Evolutionary conservation across 30 jellyfish, hydroid and myxozoan species (phyloP).

Genomic region (Aurelia aurita complex sp. Pacific): DNA sequence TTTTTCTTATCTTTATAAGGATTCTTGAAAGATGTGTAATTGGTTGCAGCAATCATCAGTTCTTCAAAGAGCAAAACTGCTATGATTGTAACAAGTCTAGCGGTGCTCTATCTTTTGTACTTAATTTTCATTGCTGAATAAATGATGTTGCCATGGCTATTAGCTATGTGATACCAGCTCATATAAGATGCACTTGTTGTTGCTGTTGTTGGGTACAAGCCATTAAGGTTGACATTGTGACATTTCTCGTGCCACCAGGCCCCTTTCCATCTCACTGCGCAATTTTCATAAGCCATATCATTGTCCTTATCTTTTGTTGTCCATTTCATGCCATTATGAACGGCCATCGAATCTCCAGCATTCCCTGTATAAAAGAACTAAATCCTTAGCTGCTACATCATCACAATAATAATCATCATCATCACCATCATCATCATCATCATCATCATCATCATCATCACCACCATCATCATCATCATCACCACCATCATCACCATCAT

Average conservation of each 20-base stretch:
- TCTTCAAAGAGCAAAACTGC: too few relatives aligned
- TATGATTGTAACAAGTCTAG: too few relatives aligned
- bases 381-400: too few relatives aligned
- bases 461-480: too few relatives aligned
- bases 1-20: too few relatives aligned
- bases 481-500: too few relatives aligned
- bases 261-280: slow-evolving; percentile 44
- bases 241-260: slow-evolving; percentile 70
- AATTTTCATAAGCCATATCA: slow-evolving; percentile 7
- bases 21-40: too few relatives aligned
- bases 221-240: slow-evolving; percentile 42
- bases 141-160: slow-evolving; percentile 9
- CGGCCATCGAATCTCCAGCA: slow-evolving; percentile 45
- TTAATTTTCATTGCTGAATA: slow-evolving; percentile 37
- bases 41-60: too few relatives aligned
- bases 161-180: slow-evolving; percentile 6
- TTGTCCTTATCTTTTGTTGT: slow-evolving; percentile 61
- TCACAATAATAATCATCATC: too few relatives aligned
- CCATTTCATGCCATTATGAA: slow-evolving; percentile 58
- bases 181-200: slow-evolving; percentile 35
- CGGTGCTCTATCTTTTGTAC: background rate
- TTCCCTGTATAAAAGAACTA: too few relatives aligned
- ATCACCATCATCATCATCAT: too few relatives aligned
- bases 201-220: slow-evolving; percentile 37
- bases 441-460: too few relatives aligned